These are phyloP conservation scores for Pluvialis apricaria DNA, from an alignment of 2,113 vertebrate genomes.

Conservation along the genomic window DNA sequence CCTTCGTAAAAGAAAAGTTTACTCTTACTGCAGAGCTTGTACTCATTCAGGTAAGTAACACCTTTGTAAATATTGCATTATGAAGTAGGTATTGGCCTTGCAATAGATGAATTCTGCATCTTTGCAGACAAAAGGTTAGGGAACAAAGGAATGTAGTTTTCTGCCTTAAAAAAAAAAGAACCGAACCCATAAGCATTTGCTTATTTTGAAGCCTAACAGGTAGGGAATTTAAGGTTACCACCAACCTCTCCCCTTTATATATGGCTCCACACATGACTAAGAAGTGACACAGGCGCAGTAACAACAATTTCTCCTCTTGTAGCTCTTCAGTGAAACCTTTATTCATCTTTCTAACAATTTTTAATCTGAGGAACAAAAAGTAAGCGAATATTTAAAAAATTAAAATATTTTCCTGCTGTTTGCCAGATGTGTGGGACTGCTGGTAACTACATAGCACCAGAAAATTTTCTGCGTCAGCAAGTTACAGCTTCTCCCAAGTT, in stretches of 20 bases:
- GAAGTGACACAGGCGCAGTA: not conserved
- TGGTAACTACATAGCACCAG: not conserved
- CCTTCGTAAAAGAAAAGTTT: not conserved
- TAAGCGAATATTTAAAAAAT: not conserved
- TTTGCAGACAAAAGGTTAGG: not conserved
- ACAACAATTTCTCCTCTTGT: not conserved
- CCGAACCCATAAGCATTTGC: not conserved
- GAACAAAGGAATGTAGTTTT: not conserved
- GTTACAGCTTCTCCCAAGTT: not conserved
- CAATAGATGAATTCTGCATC: not conserved
- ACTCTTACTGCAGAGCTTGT: not conserved
- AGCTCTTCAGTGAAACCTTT: not conserved
- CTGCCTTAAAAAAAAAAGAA: not conserved
- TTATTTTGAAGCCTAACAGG: not conserved
- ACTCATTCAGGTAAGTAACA: not conserved
- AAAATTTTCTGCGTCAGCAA: not conserved
- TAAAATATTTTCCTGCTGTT: not conserved
- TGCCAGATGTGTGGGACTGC: not conserved
- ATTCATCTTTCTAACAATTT: not conserved
- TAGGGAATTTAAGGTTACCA: not conserved
- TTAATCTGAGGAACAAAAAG: not conserved
- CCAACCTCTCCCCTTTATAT: not conserved
- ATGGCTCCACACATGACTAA: not conserved
- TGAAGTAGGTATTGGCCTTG: not conserved
- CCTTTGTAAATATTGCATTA: fast-evolving